Conservation (phyloP, 2,113 vertebrate genomes). For the Alligator sinensis region DNA sequence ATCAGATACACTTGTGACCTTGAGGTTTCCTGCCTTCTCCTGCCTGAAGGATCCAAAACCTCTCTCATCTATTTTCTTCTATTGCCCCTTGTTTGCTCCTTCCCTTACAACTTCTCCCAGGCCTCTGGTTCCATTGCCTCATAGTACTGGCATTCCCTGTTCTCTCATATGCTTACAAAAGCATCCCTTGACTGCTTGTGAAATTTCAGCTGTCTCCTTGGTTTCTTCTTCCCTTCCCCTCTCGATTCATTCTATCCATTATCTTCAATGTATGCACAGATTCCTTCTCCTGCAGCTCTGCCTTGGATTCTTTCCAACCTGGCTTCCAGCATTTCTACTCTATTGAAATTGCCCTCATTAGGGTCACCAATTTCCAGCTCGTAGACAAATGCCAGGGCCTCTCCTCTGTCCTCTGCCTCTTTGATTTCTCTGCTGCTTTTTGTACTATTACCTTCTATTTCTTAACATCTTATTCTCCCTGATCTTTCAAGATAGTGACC, state of each 20-base stretch:
- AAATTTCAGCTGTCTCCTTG: background rate
- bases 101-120: background rate
- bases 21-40: background rate
- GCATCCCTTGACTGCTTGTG: background rate
- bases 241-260: background rate
- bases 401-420: background rate
- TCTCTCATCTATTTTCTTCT: background rate
- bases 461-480: background rate
- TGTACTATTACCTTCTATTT: background rate
- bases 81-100: background rate
- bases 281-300: background rate
- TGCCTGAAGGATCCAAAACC: rapidly evolving
- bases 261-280: rapidly evolving
- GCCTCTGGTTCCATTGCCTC: background rate
- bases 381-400: background rate
- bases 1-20: background rate
- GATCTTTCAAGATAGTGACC: background rate
- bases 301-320: background rate
- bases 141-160: background rate
- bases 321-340: background rate
- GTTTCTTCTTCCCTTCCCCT: background rate
- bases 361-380: background rate
- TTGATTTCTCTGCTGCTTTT: background rate
- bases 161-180: background rate
- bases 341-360: background rate